Base-by-base conservation (phyloP, 2,113 vertebrate species). In the Solenodon paradoxus region DNA sequence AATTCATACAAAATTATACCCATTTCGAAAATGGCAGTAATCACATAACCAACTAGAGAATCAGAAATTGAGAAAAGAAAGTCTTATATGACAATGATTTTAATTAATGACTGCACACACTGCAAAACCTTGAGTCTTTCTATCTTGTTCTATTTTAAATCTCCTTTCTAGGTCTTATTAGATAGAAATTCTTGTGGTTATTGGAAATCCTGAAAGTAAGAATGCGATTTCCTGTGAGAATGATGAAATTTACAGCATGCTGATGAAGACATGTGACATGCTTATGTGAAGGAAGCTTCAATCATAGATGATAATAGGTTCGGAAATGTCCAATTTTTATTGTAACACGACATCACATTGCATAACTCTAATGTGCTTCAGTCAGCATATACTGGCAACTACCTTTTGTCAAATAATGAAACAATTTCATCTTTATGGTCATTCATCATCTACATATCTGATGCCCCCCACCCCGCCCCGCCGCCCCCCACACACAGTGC, bases 401-500 rank as follows among this genome's bases (percentile, higher is more conserved):
- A 28, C 92, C 63, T 51, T 47, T 83, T 26, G 19, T 17, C 88
- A 82, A 47, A 24, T 49, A 55, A 86, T 47, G 13, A 11, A 68
- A n/a, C 32, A 69, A 15, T 87, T 83, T 30, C 35, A 63, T 47
- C 45, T 53, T 71, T 69, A 55, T 40, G 9, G 3, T 88, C 32
- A 17, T 20, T 86, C 3, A 42, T 61, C 26, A 22, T 28, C 28
- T 22, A 2, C 5, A 77, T 42, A 16, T 13, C 15, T 77, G 51
- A 2, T 0, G 0, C 47, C 20, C 12, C 5, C 0, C 20, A 11
- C 71, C 9, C 1, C 30, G 0, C 1, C 2, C 10, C 71, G 6
- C 1, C 30, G 0, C 1, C 2, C 10, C 17, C 1, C 49, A 17
- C 7, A 4, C 11, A 15, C 32, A 11, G 16, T 26, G 24, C 10